These are phyloP conservation scores for Sciaenops ocellatus DNA, from an alignment of 2,797 vertebrate species.

Conservation along the genomic window DNA sequence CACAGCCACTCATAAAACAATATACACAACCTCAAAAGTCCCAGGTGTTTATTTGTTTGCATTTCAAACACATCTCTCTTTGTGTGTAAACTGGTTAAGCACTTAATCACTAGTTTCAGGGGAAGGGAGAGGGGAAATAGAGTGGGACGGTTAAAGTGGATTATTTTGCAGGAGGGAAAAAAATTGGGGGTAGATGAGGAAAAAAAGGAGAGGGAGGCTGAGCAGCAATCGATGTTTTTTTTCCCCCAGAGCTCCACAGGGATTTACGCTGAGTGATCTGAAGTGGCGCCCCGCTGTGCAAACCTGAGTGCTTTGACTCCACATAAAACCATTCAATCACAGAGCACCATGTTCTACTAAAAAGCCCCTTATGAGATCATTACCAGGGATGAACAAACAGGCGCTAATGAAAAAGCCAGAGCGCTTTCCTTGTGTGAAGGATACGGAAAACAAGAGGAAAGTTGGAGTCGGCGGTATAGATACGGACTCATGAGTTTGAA, in stretches of 20 bases:
- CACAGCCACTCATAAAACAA: slow-evolving; percentile 40
- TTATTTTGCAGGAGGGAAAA: slow-evolving; percentile 66
- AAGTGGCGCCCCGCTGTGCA: slow-evolving; percentile 80
- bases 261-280: slow-evolving; percentile 80
- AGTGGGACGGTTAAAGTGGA: slow-evolving; percentile 76
- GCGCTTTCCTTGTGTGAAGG: slow-evolving; percentile 41
- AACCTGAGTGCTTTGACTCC: slow-evolving; percentile 83
- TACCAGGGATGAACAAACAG: slow-evolving; percentile 77
- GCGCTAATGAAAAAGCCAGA: slow-evolving; percentile 72
- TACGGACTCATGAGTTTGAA: slow-evolving; percentile 11
- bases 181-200: slow-evolving; percentile 53
- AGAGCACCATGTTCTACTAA: slow-evolving; percentile 77
- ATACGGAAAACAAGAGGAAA: slow-evolving; percentile 39
- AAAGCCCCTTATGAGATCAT: slow-evolving; percentile 83
- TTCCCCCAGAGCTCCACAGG: slow-evolving; percentile 66
- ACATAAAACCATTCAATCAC: slow-evolving; percentile 83
- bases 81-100: slow-evolving; percentile 67
- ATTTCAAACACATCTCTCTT: slow-evolving; percentile 64
- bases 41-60: slow-evolving; percentile 68
- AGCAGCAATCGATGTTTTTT: slow-evolving; percentile 75
- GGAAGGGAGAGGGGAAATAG: slow-evolving; percentile 60
- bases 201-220: slow-evolving; percentile 52
- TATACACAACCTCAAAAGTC: slow-evolving; percentile 35
- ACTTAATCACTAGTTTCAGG: slow-evolving; percentile 70
- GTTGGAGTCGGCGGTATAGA: not conserved